These are phyloP conservation scores for Anagrus nilaparvatae DNA, from an alignment of 1,140 invertebrate genomes.

Conservation along the genomic window DNA sequence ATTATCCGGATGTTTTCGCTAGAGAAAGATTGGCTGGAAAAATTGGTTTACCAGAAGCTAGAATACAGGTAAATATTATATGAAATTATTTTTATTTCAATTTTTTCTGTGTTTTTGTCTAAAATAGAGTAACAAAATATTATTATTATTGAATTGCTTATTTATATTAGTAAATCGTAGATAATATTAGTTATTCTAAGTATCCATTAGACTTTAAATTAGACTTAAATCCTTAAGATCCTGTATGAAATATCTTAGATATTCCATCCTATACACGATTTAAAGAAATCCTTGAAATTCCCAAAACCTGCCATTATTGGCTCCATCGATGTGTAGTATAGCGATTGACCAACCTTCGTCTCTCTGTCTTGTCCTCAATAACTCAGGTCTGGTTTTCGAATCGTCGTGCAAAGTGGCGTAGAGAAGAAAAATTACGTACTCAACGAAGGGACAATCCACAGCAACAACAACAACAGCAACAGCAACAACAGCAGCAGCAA, in stretches of 20 bases:
- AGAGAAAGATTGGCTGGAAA: conserved; percentile 90
- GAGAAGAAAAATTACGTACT: conserved; percentile 93
- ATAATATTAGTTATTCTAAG: no score
- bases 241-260: no score
- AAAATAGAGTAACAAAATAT: no score
- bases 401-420: conserved; percentile 93
- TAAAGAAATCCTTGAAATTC: no score
- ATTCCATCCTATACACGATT: no score
- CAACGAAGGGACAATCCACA: conserved; percentile 54
- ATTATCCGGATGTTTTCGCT: conserved; percentile 91
- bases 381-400: conserved; percentile 97
- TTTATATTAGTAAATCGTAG: no score
- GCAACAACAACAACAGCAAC: conserved; percentile 29
- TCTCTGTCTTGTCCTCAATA: conserved; percentile 35
- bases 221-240: no score
- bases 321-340: conserved; percentile 21
- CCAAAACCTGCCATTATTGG: no score
- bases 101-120: no score
- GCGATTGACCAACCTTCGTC: conserved; percentile 36
- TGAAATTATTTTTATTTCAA: no score
- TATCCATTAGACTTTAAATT: no score
- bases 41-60: conserved; percentile 92
- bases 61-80: conserved; percentile 76
- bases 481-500: conserved; percentile 36
- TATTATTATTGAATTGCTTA: no score